phyloP scores from a whole-genome alignment of 2,888 invertebrate species.

The Aleiodes leptofemur region DNA sequence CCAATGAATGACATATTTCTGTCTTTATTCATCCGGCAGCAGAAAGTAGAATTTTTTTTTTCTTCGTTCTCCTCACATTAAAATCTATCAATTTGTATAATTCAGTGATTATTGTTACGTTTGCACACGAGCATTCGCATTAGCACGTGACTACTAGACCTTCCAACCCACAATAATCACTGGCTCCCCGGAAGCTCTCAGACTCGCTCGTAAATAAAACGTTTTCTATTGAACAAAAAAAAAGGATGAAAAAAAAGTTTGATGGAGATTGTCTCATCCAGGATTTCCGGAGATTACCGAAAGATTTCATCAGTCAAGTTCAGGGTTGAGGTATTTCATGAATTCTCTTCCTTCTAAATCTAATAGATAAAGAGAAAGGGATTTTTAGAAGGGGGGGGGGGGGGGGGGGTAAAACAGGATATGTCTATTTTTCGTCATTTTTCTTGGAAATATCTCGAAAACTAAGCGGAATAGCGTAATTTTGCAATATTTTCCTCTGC shows the following conservation, averaged over 20 bases:
- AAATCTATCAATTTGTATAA: constrained; percentile 8
- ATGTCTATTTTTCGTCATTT: no score
- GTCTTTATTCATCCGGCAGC: neutral
- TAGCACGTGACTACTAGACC: constrained; percentile 18
- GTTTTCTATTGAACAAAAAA: constrained; percentile 1
- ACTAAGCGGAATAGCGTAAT: no score
- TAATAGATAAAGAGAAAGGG: neutral
- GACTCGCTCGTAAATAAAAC: neutral
- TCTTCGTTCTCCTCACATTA: neutral
- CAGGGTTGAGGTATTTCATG: constrained; percentile 20
- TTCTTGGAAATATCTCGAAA: no score
- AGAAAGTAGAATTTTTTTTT: no score
- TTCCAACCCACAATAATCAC: constrained; percentile 17
- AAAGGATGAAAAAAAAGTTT: neutral
- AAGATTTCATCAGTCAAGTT: constrained; percentile 22
- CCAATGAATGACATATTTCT: no score
- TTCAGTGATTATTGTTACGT: constrained; percentile 18
- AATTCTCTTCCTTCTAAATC: neutral
- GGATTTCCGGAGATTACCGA: constrained; percentile 22
- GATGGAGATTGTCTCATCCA: constrained; percentile 12
- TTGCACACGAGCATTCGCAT: neutral
- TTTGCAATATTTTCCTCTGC: neutral
- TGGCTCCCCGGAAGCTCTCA: constrained; percentile 23
- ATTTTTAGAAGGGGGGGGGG: no score
- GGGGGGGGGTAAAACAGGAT: no score